A percentile compares a stretch with the other conserved stretches of the same genome.
These are phyloP conservation scores for Aphaenogaster ashmeadi DNA, from an alignment of 1,140 invertebrate genomes.

Conservation along the genomic window DNA sequence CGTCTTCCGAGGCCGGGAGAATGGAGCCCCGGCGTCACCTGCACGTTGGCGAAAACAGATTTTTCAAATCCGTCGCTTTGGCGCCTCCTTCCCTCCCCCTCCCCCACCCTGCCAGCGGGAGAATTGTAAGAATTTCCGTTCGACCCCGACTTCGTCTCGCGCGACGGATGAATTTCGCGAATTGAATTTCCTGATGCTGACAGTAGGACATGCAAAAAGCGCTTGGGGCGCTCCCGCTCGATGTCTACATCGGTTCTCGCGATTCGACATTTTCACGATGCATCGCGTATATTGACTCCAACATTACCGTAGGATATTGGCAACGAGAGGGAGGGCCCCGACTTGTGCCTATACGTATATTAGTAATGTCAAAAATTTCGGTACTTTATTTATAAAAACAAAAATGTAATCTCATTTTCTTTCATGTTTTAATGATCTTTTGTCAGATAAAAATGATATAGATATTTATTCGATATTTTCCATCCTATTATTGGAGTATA, in stretches of 20 bases:
- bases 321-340: background rate
- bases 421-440: background rate
- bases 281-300: slow-evolving; percentile 53
- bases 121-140: slow-evolving; percentile 65
- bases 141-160: slow-evolving; percentile 60
- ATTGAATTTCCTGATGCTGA: slow-evolving; percentile 65
- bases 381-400: background rate
- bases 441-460: background rate
- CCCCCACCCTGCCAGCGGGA: background rate
- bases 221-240: slow-evolving; percentile 51
- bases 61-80: slow-evolving; percentile 65
- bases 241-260: slow-evolving; percentile 60
- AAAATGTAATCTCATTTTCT: background rate
- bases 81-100: slow-evolving; percentile 7
- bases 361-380: slow-evolving; percentile 10
- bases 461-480: background rate
- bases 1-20: slow-evolving; percentile 60
- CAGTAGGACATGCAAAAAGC: slow-evolving; percentile 62
- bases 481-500: background rate
- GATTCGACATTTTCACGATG: slow-evolving; percentile 63
- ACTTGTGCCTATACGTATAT: background rate
- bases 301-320: slow-evolving; percentile 42
- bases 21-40: slow-evolving; percentile 60
- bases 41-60: slow-evolving; percentile 65
- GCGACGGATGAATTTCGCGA: slow-evolving; percentile 65